Evolutionary conservation across 2,888 invertebrate genomes (phyloP).

Genomic region (Actias luna): DNA sequence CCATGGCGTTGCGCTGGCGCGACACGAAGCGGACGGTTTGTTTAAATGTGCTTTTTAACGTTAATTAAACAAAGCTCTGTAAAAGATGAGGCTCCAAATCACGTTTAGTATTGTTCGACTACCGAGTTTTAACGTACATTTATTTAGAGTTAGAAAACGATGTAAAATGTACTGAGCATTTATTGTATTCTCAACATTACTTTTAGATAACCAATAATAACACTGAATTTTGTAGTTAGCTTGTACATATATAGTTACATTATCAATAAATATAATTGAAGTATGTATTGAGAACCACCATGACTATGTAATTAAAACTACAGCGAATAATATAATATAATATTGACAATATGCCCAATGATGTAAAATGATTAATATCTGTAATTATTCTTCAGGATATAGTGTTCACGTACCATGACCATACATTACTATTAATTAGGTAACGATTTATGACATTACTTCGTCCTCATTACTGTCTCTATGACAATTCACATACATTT

Average conservation of each 20-base stretch:
- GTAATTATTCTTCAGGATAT: neutral
- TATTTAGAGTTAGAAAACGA: neutral
- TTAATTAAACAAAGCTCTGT: constrained; percentile 80
- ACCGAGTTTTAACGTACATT: neutral
- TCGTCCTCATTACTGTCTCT: constrained; percentile 20
- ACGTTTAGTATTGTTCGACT: constrained; percentile 42
- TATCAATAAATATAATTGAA: too few relatives aligned
- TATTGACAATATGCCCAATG: too few relatives aligned
- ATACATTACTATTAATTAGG: neutral
- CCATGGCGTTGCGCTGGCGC: neutral
- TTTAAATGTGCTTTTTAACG: constrained; percentile 78
- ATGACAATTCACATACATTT: constrained; percentile 71
- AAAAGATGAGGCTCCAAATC: constrained; percentile 74
- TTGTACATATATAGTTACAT: too few relatives aligned
- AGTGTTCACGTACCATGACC: neutral
- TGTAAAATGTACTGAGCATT: neutral
- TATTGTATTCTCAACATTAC: too few relatives aligned
- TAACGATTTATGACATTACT: constrained; percentile 1
- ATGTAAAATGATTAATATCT: neutral
- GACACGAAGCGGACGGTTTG: constrained; percentile 54
- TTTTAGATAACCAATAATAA: too few relatives aligned
- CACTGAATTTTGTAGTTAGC: too few relatives aligned
- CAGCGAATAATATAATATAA: too few relatives aligned
- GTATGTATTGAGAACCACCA: too few relatives aligned
- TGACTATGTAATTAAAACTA: too few relatives aligned